Base-by-base conservation (phyloP, 1,140 invertebrate species). In the Maniola jurtina region DNA sequence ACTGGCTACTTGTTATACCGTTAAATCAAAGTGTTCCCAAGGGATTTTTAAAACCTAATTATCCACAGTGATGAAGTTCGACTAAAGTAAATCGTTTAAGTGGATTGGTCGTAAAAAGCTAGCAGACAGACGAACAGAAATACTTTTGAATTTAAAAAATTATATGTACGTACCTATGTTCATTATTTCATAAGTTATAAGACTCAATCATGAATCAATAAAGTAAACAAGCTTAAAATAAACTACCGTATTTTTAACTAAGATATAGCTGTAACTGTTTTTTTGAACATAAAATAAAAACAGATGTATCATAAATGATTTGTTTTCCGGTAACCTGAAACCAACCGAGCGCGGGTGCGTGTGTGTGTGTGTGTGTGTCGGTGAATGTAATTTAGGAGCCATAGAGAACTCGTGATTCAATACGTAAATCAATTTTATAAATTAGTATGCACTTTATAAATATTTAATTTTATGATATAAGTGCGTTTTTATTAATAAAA, bases 271-370 rank as follows among this genome's bases (percentile, higher is more conserved):
- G 13, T 45, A 45, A 13, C 13, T 45, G 42, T 45, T 13, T 45
- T 45, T 45, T 45, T 45, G 5, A 45, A 45, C 42, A 45, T 45
- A 45, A 45, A 40, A 40, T 40, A 40, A 40, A 45, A 45, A 45
- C 42, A 45, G 42, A 45, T 45, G 42, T 45, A 45, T 45, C 42
- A 45, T 45, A 45, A 45, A 2, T 45, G 42, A 45, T 45, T 45
- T 45, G 42, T 45, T 45, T 45, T 45, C 42, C 42, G 42, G 42
- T 45, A 45, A 45, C 42, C 13, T 45, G 42, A 45, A 45, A 45
- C 42, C 16, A 2, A 16, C 5, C 14, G 40, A 10, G 40, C 40
- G 40, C 16, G 48, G 5, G 14, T 16, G 48, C 10, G 48, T 50
- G 45, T 47, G 45, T 47, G n/a, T 47, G 45, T n/a, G n/a, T 47